Conservation (phyloP, 2,113 vertebrate species). For the Perca flavescens region DNA sequence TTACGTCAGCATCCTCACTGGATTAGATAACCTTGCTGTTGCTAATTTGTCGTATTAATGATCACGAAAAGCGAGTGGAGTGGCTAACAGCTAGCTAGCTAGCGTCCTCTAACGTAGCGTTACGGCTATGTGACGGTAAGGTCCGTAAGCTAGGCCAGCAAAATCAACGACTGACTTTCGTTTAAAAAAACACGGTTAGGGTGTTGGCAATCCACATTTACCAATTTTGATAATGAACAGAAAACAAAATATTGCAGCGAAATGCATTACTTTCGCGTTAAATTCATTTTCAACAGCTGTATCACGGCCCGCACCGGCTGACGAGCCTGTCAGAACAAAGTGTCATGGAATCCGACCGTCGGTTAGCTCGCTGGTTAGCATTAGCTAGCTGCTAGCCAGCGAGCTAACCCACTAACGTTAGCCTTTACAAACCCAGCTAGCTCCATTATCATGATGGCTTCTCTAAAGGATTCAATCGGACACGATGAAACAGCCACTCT, state of each 20-base stretch:
- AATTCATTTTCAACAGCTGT: conserved; percentile 44
- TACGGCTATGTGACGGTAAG: conserved; percentile 38
- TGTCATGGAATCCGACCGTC: conserved; percentile 77
- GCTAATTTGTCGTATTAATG: conserved; percentile 21
- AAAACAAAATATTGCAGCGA: rapidly evolving
- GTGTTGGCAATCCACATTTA: neutral
- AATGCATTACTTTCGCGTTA: neutral
- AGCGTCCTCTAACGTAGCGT: conserved; percentile 26
- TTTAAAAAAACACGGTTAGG: conserved; percentile 17
- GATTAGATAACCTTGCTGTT: neutral
- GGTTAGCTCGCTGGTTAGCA: conserved; percentile 56
- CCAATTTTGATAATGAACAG: neutral
- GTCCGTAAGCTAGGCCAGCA: conserved; percentile 65
- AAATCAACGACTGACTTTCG: conserved; percentile 35
- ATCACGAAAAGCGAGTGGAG: conserved; percentile 9
- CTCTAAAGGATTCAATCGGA: conserved; percentile 47
- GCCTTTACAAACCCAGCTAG: conserved; percentile 57
- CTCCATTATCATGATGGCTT: conserved; percentile 60
- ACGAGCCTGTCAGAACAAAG: conserved; percentile 79
- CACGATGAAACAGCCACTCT: conserved; percentile 22
- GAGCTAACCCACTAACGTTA: conserved; percentile 32
- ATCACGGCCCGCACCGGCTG: conserved; percentile 61
- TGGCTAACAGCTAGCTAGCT: conserved; percentile 27
- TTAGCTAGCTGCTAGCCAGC: conserved; percentile 33
- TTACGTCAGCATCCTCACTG: neutral